Conservation (phyloP, 2,113 vertebrate genomes). For the Aramus guarauna region DNA sequence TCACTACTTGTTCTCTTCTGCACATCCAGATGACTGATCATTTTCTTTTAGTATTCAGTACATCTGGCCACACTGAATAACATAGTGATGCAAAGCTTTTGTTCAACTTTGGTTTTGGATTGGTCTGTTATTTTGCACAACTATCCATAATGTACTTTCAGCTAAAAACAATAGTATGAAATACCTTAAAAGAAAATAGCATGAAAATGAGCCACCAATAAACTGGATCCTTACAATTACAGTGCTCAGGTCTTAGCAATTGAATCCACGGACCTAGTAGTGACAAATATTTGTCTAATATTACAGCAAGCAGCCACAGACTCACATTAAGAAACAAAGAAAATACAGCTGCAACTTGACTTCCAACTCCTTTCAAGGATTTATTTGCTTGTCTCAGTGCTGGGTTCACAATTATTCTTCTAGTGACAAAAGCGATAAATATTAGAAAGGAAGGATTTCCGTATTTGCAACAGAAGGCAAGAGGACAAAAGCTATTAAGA, state of each 20-base stretch:
- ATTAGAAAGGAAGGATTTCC: background rate
- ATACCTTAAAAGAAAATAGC: background rate
- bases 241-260: background rate
- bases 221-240: background rate
- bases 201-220: background rate
- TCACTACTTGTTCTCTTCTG: background rate
- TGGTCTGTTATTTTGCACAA: background rate
- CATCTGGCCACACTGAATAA: background rate
- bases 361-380: background rate
- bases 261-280: background rate
- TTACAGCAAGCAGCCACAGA: background rate
- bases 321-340: background rate
- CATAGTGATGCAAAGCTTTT: background rate
- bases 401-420: background rate
- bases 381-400: background rate
- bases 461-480: background rate
- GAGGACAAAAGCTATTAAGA: background rate
- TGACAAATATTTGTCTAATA: background rate
- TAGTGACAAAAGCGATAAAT: background rate
- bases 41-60: background rate
- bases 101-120: background rate
- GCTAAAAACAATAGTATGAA: background rate
- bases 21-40: background rate
- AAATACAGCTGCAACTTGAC: background rate
- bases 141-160: background rate